Percentiles rank a stretch among this genome's conserved stretches.
phyloP scores from a whole-genome alignment of 2,888 invertebrate species.

The Fissipunctia ypsillon region DNA sequence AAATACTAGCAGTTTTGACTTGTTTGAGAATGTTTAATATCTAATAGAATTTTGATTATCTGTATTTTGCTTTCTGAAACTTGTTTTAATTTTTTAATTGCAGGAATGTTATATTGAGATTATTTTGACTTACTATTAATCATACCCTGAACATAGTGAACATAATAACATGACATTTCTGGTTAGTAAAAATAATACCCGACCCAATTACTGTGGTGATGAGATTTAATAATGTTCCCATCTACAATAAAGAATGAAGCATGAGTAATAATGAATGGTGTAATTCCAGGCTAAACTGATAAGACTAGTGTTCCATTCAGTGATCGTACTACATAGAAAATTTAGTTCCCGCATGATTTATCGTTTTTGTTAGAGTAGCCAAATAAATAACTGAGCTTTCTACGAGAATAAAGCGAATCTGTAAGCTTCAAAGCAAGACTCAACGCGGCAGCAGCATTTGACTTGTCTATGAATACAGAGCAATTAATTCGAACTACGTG shows the following conservation, averaged over 20 bases:
- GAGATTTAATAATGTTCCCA: not conserved
- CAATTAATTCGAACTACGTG: constrained; percentile 38
- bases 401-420: constrained; percentile 24
- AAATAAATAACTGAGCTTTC: constrained; percentile 15
- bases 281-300: constrained; percentile 4
- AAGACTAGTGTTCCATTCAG: not conserved
- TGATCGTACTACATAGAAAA: not conserved
- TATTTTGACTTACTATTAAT: not conserved
- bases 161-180: not conserved
- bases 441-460: constrained; percentile 45
- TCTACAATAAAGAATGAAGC: not conserved
- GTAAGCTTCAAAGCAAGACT: constrained; percentile 53
- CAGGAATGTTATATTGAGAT: not conserved
- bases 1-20: constrained; percentile 5
- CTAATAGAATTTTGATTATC: not conserved
- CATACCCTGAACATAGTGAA: not conserved
- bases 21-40: not conserved
- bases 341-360: not conserved
- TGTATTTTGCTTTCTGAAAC: not conserved
- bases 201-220: not conserved
- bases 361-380: not conserved
- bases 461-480: not conserved
- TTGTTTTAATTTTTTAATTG: not conserved
- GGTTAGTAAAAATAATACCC: not conserved
- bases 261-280: constrained; percentile 3